phyloP scores from a whole-genome alignment of 2,113 vertebrate genomes.

The Sinocyclocheilus maitianheensis region DNA sequence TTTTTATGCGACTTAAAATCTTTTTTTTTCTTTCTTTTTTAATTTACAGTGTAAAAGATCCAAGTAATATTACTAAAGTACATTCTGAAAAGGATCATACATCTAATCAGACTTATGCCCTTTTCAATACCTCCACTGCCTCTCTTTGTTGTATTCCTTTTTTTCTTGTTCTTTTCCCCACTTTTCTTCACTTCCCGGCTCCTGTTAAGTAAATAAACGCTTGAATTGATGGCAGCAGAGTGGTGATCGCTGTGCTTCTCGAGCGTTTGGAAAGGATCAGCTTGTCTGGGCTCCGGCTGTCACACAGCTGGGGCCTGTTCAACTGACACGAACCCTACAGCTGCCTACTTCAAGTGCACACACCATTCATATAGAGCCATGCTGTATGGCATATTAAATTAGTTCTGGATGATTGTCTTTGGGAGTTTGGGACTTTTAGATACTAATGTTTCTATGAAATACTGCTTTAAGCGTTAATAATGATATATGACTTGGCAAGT shows the following conservation, averaged over 20 bases:
- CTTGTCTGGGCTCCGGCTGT: conserved; percentile 41
- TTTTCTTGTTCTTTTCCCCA: not conserved
- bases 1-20: not conserved
- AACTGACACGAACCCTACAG: conserved; percentile 36
- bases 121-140: not conserved
- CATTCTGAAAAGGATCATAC: not conserved
- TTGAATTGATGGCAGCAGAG: conserved; percentile 23
- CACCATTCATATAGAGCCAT: not conserved
- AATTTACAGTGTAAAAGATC: not conserved
- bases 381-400: conserved; percentile 20
- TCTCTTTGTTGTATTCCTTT: not conserved
- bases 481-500: not conserved
- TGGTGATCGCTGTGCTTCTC: conserved; percentile 9
- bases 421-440: not conserved
- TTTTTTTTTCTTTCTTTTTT: not conserved
- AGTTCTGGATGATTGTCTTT: conserved; percentile 4
- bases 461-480: not conserved
- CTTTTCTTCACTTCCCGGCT: conserved; percentile 8
- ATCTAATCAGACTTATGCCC: conserved; percentile 18
- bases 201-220: conserved; percentile 44
- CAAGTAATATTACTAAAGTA: not conserved
- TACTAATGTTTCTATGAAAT: not conserved
- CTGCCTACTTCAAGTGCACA: conserved; percentile 3
- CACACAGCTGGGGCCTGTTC: conserved; percentile 44
- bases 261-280: conserved; percentile 50